phyloP scores from a whole-genome alignment of 2,797 vertebrate genomes.

The Ambastaia sidthimunki region DNA sequence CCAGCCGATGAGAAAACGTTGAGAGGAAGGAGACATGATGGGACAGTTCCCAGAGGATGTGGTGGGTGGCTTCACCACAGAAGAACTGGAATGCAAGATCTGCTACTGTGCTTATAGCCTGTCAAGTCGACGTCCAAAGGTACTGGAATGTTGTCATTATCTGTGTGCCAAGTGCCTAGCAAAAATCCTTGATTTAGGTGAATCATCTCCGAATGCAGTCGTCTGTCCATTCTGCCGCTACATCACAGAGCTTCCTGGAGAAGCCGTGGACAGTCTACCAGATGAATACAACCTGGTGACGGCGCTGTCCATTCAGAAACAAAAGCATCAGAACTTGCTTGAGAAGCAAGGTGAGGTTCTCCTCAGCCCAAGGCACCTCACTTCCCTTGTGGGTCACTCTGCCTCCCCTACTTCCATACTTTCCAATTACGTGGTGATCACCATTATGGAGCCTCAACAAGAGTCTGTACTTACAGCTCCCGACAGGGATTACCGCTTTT shows the following conservation, averaged over 20 bases:
- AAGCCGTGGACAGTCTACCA: conserved; percentile 83
- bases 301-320: conserved; percentile 81
- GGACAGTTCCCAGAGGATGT: conserved; percentile 74
- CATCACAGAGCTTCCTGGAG: conserved; percentile 83
- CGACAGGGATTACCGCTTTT: conserved; percentile 80
- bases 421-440: conserved; percentile 93
- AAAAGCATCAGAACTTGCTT: conserved; percentile 81
- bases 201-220: conserved; percentile 82
- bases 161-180: conserved; percentile 92
- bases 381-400: conserved; percentile 82
- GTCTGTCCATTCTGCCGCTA: conserved; percentile 95
- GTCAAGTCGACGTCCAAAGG: conserved; percentile 86
- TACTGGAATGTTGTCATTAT: conserved; percentile 91
- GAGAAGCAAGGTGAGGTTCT: conserved; percentile 83
- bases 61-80: conserved; percentile 69
- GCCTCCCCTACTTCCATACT: conserved; percentile 76
- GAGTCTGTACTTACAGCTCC: conserved; percentile 76
- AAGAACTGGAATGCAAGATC: conserved; percentile 97
- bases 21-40: conserved; percentile 73
- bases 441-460: conserved; percentile 91
- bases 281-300: conserved; percentile 90
- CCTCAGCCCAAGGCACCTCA: conserved; percentile 85
- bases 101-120: conserved; percentile 91
- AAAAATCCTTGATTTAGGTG: conserved; percentile 90
- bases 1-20: conserved; percentile 49